A percentile compares a stretch with the other conserved stretches of the same genome.
Conservation (phyloP, 2,888 invertebrate species). For the Desoria tigrina region DNA sequence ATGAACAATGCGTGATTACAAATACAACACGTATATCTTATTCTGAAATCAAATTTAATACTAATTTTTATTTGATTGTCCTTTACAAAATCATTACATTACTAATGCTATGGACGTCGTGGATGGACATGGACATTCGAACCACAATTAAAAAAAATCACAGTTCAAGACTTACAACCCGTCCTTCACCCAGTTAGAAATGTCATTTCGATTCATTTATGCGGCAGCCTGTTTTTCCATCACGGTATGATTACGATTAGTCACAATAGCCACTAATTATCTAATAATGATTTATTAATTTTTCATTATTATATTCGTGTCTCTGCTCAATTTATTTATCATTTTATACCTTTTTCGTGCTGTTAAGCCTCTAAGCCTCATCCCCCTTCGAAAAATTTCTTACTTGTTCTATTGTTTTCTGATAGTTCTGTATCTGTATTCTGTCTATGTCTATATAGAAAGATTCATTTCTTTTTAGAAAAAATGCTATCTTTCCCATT, state of each 20-base stretch:
- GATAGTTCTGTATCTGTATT: background rate
- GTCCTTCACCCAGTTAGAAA: constrained; percentile 93
- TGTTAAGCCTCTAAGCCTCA: too few relatives aligned
- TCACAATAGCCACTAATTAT: constrained; percentile 15
- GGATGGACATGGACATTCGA: background rate
- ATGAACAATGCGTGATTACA: too few relatives aligned
- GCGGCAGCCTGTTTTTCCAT: constrained; percentile 69
- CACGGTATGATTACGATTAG: constrained; percentile 67
- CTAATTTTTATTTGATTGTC: background rate
- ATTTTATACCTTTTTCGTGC: constrained; percentile 14
- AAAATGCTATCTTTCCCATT: background rate
- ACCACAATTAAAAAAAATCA: background rate
- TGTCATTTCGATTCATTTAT: constrained; percentile 95
- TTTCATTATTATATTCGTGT: background rate
- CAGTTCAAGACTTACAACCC: constrained; percentile 97
- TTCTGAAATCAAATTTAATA: too few relatives aligned
- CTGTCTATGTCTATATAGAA: too few relatives aligned
- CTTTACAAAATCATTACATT: too few relatives aligned
- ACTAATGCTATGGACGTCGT: background rate
- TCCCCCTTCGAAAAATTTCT: background rate
- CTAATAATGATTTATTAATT: constrained; percentile 1
- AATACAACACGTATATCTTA: too few relatives aligned
- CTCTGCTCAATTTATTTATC: constrained; percentile 4
- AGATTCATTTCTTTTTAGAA: background rate
- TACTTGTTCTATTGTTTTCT: background rate